Conservation (phyloP, 2,888 invertebrate genomes). For the Parnassius orleans region DNA sequence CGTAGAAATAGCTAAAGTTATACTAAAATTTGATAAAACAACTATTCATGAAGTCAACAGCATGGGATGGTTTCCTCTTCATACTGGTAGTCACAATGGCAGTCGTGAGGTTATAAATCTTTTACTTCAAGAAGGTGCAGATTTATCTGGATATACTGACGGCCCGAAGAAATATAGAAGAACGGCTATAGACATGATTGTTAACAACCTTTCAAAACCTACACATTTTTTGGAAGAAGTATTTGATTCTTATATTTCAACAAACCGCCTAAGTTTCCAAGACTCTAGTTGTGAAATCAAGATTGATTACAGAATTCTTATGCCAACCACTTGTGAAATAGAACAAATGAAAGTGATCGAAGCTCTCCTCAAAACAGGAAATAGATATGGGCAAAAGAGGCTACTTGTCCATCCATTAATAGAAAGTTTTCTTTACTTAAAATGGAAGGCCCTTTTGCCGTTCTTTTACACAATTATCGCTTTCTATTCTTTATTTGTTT, state of each 20-base stretch:
- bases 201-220: conserved; percentile 76
- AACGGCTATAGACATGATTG: conserved; percentile 76
- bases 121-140: conserved; percentile 68
- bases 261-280: conserved; percentile 65
- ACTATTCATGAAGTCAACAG: conserved; percentile 68
- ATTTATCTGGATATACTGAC: conserved; percentile 63
- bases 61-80: conserved; percentile 63
- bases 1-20: conserved; percentile 54
- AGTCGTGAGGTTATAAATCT: conserved; percentile 79
- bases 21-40: conserved; percentile 62
- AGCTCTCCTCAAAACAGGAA: conserved; percentile 76
- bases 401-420: conserved; percentile 79
- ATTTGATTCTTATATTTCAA: conserved; percentile 73
- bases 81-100: conserved; percentile 77
- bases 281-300: conserved; percentile 68
- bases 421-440: conserved; percentile 79
- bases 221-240: conserved; percentile 75
- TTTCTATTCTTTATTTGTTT: conserved; percentile 72
- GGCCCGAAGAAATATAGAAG: conserved; percentile 62
- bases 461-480: conserved; percentile 78
- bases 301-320: conserved; percentile 73
- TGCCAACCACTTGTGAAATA: conserved; percentile 66
- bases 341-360: conserved; percentile 80
- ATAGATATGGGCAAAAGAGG: conserved; percentile 67
- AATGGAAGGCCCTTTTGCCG: conserved; percentile 78